Conservation (phyloP, 2,113 vertebrate genomes). For the Pristiophorus japonicus region DNA sequence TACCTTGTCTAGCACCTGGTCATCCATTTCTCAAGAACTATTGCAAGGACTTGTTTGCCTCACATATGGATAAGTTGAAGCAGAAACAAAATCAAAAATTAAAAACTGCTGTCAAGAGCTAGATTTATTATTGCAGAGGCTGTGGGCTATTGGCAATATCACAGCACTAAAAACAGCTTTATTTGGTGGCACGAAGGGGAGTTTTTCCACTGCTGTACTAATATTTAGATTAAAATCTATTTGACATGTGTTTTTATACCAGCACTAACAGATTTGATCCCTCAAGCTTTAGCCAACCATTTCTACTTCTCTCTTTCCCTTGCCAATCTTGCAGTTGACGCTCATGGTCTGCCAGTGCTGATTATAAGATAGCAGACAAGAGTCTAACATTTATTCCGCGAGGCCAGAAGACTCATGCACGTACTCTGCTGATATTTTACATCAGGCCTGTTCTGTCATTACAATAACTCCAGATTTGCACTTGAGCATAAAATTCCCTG, state of each 20-base stretch:
- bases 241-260: background rate
- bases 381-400: background rate
- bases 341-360: background rate
- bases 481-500: background rate
- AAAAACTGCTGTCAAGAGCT: background rate
- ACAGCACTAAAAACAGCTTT: background rate
- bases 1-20: slow-evolving; percentile 11
- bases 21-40: background rate
- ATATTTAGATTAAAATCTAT: slow-evolving; percentile 27
- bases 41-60: slow-evolving; percentile 1
- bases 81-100: slow-evolving; percentile 23
- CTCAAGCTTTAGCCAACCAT: slow-evolving; percentile 22
- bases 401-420: background rate
- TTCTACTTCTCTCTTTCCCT: background rate
- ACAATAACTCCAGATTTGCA: background rate
- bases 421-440: background rate
- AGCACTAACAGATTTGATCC: background rate
- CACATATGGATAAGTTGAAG: background rate
- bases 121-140: background rate
- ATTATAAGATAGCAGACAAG: slow-evolving; percentile 6
- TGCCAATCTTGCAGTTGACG: slow-evolving; percentile 17
- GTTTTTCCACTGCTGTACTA: background rate
- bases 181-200: background rate
- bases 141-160: slow-evolving; percentile 18
- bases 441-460: background rate